Evolutionary conservation across 2,888 invertebrate species (phyloP), one percentile per base, ranked within the genome.

Genomic region (Synergus umbraculus): DNA sequence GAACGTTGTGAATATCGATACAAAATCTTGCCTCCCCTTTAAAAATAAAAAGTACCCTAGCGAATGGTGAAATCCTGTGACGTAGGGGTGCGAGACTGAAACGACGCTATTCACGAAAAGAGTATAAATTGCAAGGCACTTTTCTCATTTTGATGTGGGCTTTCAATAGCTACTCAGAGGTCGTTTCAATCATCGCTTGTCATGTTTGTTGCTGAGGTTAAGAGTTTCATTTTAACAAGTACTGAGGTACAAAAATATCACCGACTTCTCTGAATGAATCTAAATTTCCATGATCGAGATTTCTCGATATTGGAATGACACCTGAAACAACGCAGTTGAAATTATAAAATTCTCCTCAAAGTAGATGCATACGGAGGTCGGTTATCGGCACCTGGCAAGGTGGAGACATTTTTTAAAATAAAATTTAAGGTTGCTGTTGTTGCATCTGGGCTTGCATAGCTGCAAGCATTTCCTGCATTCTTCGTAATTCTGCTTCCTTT

Each of bases 361-460:
- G 43, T 63, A 44, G 22, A 63, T 60, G 76, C 37, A 41, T 41
- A 13, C 18, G 18, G 13, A 60, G 43, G 37, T 44, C 12, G 44
- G 22, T 81, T 83, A 88, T 90, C 89, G 90, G 90, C 90, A 90
- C 89, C 88, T 89, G 83, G 84, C 87, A 87, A 85, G 86, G 85
- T 77, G 83, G 85, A 86, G 79, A 69, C 58, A 29, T 60, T 77
- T 84, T 86, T 78, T 78, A 77, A 78, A 54, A 69, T 82, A 46
- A 41, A 41, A 81, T 81, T 87, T 89, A 92, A 73, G 90, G 91
- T 81, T 92, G 91, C 88, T 95, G 95, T 88, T 96, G 93, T 90
- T 96, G 95, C 94, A 98, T 98, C 93, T 98, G 97, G 0, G 98
- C 97, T 93, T 99, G 97, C 98, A 99, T 98, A 90, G 97, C 97